Evolutionary conservation across 2,888 invertebrate species (phyloP), one percentile per base, ranked within the genome.

Genomic region (Agonopterix heracliana): DNA sequence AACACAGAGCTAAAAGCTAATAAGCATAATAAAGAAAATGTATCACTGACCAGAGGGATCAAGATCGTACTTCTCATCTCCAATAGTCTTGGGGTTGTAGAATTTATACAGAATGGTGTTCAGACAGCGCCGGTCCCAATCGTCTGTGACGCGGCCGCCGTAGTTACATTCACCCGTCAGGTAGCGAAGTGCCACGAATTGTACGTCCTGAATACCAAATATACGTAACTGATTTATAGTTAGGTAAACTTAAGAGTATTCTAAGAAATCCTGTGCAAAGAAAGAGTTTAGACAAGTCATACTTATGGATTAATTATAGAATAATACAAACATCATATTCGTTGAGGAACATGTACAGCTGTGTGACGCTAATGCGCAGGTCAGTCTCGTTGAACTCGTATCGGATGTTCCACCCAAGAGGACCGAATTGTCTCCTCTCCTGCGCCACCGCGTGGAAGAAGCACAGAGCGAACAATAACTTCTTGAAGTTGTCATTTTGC

Each of bases 361-460:
- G 98, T 67, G 94, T 91, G 38, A 96, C 92, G 56, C 96, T 96
- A 54, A 98, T 97, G 51, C 94, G 90, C 40, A 98, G 86, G 80
- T 98, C 98, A 0, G 97, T 97, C 74, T 98, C 98, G 71, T 98
- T 98, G 78, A 98, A 98, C 73, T 97, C 98, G 70, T 98, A 98
- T 0, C 94, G 92, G 54, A 96, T 97, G 74, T 98, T 98, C 98
- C 98, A 98, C 0, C 98, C 98, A 14, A 98, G 91, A 0, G 98
- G 94, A 0, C 98, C 98, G 72, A 97, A 98, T 78, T 96, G 96
- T 5, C 96, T 84, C 48, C 98, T 89, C 78, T 98, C 98, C 78
- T 97, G 97, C 0, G 96, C 92, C 43, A 96, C 91, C 0, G 96
- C 98, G 78, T 98, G 98, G 87, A 98, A 98, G 87, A 98, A 98